Base-by-base conservation (phyloP, 2,113 vertebrate genomes). In the Lagenorhynchus albirostris region DNA sequence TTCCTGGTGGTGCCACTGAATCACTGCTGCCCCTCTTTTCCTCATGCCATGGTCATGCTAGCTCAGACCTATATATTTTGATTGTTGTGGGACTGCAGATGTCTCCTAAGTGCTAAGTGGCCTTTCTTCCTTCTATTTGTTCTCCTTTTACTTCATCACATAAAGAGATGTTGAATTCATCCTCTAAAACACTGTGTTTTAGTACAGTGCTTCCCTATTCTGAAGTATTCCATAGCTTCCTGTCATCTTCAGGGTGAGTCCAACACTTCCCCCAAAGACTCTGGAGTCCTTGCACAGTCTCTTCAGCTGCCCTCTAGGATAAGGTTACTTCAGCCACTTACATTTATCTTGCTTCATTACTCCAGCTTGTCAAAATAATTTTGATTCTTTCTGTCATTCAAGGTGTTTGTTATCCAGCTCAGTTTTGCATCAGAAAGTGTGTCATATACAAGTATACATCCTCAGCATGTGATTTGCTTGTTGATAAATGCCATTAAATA, bases 361-460 rank as follows among this genome's bases (percentile, higher is more conserved):
- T 77, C 9, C 20, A 94, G 12, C 58, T 92, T 92, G 53, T 31
- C 38, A 26, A 82, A 94, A 94, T 81, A 84, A 89, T 95, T 85
- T 88, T 26, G 71, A 81, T 13, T 77, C n/a, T 90, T 82, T 91
- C 74, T 94, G 76, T 53, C 25, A 68, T 71, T 44, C 53, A 36
- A 50, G 83, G 26, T 60, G 5, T 33, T 79, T 77, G 74, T 77
- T 77, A 50, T 77, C 44, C 29, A 53, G 47, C 47, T 82, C 38
- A 82, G 31, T 65, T 94, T 89, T 87, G 3, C 65, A 12, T 60
- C 53, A 25, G 73, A 77, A 77, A 53, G 13, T 77, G 74, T 80
- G 73, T 21, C 58, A 74, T 55, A 38, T 92, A 20, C 44, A 79
- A 74, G 73, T 76, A 33, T 70, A 53, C 87, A n/a, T 92, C 53